Conservation (phyloP, 2,888 invertebrate species). For the Spialia ferax region DNA sequence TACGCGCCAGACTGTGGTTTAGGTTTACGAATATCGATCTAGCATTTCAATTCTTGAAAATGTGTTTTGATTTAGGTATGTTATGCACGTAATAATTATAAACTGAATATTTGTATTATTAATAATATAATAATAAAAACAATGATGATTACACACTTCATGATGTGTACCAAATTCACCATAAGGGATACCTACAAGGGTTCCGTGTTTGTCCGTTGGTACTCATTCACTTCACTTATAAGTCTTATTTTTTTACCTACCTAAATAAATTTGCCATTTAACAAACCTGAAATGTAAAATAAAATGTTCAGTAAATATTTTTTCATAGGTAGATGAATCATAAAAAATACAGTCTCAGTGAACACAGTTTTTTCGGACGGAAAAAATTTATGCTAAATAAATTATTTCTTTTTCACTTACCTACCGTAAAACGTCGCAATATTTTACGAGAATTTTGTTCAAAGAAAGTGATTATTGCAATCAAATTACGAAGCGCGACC, state of each 20-base stretch:
- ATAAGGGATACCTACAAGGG: too few species aligned
- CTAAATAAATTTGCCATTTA: too few species aligned
- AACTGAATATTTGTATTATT: too few species aligned
- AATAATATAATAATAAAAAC: too few species aligned
- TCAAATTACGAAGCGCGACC: constrained; percentile 28
- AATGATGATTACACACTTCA: too few species aligned
- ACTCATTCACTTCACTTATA: too few species aligned
- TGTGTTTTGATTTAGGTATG: neutral
- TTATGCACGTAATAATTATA: neutral
- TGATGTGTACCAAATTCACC: too few species aligned
- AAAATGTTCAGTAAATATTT: too few species aligned
- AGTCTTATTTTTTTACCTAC: too few species aligned
- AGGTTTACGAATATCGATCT: constrained; percentile 8
- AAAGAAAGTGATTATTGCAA: constrained; percentile 34
- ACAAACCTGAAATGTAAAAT: neutral
- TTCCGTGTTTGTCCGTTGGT: too few species aligned
- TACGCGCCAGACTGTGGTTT: constrained; percentile 22
- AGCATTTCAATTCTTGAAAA: neutral
- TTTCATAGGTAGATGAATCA: neutral
- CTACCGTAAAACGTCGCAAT: constrained; percentile 24
- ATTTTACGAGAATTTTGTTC: constrained; percentile 26
- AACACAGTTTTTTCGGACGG: neutral
- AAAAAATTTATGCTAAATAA: constrained; percentile 6
- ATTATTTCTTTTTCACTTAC: constrained; percentile 22
- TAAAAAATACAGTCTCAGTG: neutral